Percentiles rank a stretch among this genome's conserved stretches.
Evolutionary conservation across 1,140 invertebrate species (phyloP).

Genomic region (Orius insidiosus): DNA sequence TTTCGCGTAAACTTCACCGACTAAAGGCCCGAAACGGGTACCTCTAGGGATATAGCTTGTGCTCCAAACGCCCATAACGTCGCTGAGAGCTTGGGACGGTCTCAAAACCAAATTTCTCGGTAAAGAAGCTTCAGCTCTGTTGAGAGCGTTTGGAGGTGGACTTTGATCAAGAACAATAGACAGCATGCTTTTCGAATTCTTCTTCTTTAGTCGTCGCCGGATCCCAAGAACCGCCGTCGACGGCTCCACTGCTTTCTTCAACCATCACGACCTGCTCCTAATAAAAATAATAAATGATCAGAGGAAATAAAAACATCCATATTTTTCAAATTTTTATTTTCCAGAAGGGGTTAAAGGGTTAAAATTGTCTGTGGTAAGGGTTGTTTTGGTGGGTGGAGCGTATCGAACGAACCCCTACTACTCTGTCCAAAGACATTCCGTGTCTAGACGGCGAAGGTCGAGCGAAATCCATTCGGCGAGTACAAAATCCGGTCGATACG

Average conservation of each 20-base stretch:
- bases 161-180: constrained; percentile 85
- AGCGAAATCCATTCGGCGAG: background rate
- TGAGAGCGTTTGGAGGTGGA: constrained; percentile 45
- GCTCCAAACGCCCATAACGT: constrained; percentile 89
- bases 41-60: constrained; percentile 90
- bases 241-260: constrained; percentile 23
- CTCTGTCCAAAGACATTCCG: background rate
- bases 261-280: constrained; percentile 12
- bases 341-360: background rate
- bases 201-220: constrained; percentile 52
- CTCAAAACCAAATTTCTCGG: constrained; percentile 86
- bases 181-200: constrained; percentile 80
- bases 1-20: constrained; percentile 60
- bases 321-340: background rate
- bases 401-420: background rate
- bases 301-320: background rate
- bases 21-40: constrained; percentile 88
- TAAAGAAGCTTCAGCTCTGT: constrained; percentile 76
- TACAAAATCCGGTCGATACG: background rate
- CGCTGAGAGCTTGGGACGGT: constrained; percentile 64
- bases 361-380: background rate
- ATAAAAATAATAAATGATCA: background rate
- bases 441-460: constrained; percentile 7
- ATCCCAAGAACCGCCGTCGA: constrained; percentile 36
- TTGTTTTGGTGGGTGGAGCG: background rate